phyloP scores from a whole-genome alignment of 1,140 invertebrate species.

The Ptiloglossa arizonensis region DNA sequence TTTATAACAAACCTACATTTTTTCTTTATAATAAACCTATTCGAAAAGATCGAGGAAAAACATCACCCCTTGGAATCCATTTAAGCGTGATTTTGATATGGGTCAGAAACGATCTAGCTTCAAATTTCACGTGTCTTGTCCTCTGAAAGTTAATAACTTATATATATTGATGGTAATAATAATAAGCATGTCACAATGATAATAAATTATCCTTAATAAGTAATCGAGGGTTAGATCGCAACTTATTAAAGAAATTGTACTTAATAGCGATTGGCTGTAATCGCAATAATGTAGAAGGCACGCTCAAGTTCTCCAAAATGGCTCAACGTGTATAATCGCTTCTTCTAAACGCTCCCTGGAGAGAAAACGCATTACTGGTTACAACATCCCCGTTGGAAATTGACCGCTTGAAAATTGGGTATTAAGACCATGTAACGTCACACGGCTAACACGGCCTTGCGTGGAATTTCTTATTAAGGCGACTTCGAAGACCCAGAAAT shows the following conservation, averaged over 20 bases:
- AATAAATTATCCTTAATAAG: constrained; percentile 4
- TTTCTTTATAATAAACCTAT: too few relatives aligned
- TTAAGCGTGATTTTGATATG: too few relatives aligned
- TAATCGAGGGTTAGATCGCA: neutral
- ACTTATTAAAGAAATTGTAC: neutral
- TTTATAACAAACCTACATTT: too few relatives aligned
- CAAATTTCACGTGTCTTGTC: too few relatives aligned
- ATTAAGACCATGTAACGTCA: constrained; percentile 40
- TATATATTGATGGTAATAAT: too few relatives aligned
- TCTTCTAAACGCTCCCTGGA: neutral
- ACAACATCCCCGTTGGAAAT: constrained; percentile 21
- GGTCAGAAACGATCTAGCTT: too few relatives aligned
- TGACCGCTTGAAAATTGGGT: constrained; percentile 44
- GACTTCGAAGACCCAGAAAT: constrained; percentile 20
- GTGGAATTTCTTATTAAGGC: constrained; percentile 42
- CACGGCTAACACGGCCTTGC: constrained; percentile 3
- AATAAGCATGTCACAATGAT: too few relatives aligned
- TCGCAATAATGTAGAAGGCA: neutral
- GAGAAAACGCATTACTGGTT: constrained; percentile 10
- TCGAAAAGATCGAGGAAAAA: too few relatives aligned
- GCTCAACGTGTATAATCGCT: constrained; percentile 2
- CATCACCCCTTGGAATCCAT: too few relatives aligned
- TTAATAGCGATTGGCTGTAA: neutral
- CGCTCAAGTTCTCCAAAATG: neutral
- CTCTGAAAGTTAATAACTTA: too few relatives aligned